Base-by-base conservation (phyloP, 2,888 invertebrate genomes). In the Atherix ibis region DNA sequence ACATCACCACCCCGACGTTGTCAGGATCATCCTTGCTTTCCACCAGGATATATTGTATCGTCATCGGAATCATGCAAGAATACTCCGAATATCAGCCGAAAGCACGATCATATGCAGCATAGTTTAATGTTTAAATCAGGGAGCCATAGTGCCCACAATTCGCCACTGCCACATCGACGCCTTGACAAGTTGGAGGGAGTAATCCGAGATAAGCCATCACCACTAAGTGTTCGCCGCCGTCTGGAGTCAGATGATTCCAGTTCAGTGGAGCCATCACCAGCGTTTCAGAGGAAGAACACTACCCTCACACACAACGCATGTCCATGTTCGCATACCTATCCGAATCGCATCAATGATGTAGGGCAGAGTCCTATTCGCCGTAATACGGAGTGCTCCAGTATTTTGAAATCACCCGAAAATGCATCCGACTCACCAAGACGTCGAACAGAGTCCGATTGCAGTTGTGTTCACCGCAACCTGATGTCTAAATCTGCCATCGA, bases 181-280 rank as follows among this genome's bases (percentile, higher is more conserved):
- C 39, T 45, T 22, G 45, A 45, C 31, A 44, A 44, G 31, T 27
- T 44, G 4, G 44, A 44, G 32, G 44, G 44, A 26, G 41, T 42
- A 12, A 44, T 44, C 6, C 41, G 44, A n/a, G 44, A 44, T 37
- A 44, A 44, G 32, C 40, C 43, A 31, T 42, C 44, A 26, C 37
- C 43, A 15, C 31, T 39, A n/a, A 28, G 29, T 13, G 29, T 37
- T 4, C 34, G 40, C 12, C 40, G 39, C 31, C 32, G 18, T 15
- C 12, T 36, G 14, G 35, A 35, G 10, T 34, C 36, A 17, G 42
- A 42, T 12, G 41, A 41, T 19, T 39, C 37, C 14, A 41, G 41
- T 31, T 43, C 44, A 2, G 29, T 36, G 12, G 43, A 43, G 32
- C 38, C 41, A 24, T 43, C 43, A 25, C 43, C 44, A 18, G 22